Base-by-base conservation (phyloP, 2,888 invertebrate genomes). In the Thecophora atra region DNA sequence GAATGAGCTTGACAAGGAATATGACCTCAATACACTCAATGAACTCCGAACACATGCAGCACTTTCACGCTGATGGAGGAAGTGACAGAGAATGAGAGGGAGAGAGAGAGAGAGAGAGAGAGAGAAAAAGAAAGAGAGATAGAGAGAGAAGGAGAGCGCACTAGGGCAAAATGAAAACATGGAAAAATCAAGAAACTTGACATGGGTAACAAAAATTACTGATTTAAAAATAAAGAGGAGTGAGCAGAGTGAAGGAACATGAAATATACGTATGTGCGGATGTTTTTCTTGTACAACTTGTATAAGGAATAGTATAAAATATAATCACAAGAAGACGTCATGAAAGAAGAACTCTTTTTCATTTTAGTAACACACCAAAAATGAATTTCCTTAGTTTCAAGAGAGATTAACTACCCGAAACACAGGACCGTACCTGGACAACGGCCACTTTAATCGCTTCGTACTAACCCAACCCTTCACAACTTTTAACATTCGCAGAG, bases 231-330 rank as follows among this genome's bases (percentile, higher is more conserved):
- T 11, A 3, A 21, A 11, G 4, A 37, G 17, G 13, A 13, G 62
- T 3, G 62, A 0, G 3, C 7, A 13, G 15, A 1, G 19, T 19
- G 37, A 1, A 30, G 19, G 28, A 30, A 37, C n/a, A 3, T 0
- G 15, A 19, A 19, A 19, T 19, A 19, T 62, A n/a, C n/a, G 37
- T 62, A 37, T 62, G 17, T 7, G n/a, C 30, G 26, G 8, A n/a
- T 62, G n/a, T 30, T 37, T n/a, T 37, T n/a, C 24, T 56, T 56
- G 44, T 44, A 44, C n/a, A n/a, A n/a, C n/a, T n/a, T n/a, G n/a
- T n/a, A n/a, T n/a, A n/a, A n/a, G n/a, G n/a, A n/a, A n/a, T n/a
- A n/a, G n/a, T n/a, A n/a, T n/a, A n/a, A n/a, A n/a, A n/a, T n/a
- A n/a, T n/a, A n/a, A n/a, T n/a, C n/a, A n/a, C n/a, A n/a, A n/a